Evolutionary conservation across 2,113 vertebrate species (phyloP), one percentile per base, ranked within the genome.

Genomic region (Rhipidura dahli): DNA sequence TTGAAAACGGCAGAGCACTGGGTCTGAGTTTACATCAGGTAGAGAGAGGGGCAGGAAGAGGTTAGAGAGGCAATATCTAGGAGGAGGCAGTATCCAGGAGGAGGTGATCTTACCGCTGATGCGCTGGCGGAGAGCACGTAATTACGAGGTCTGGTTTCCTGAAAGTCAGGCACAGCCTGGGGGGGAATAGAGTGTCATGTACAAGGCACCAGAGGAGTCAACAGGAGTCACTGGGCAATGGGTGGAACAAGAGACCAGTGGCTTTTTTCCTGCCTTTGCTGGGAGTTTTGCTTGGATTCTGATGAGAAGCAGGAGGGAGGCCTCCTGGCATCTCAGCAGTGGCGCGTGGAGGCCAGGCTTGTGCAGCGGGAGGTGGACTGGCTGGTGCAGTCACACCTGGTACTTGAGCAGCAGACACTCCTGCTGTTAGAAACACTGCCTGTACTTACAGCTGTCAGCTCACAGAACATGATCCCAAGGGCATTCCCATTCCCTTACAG

Each of bases 101-200:
- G n/a, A 45, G 72, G 39, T 4, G 73, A 83, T 98, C 99, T 99
- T 99, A 99, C 99, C 99, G 99, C 99, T 90, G 99, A 99, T 95
- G 99, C 99, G 97, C 99, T 99, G 98, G 99, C 99, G 81, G 99
- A 99, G 94, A 99, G 99, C 98, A 99, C 98, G 98, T 99, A 99
- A 99, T 99, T 99, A 98, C 99, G 98, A 94, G 99, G 99, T 98
- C 99, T 98, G 97, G 99, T 99, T 99, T 99, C 99, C 98, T 99
- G 99, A 99, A 99, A 99, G 98, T 99, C 99, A 95, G 99, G 99
- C 97, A 99, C 98, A 98, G 99, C 98, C 99, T 99, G 98, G 49
- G 84, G 98, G 98, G 98, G 98, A 98, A 98, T 79, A 98, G 96
- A 98, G 97, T 76, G 81, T 97, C 97, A 98, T 56, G 94, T 92